These are phyloP conservation scores for Caenorhabditis sp. DNA, from an alignment of 2,888 invertebrate genomes.

Conservation along the genomic window DNA sequence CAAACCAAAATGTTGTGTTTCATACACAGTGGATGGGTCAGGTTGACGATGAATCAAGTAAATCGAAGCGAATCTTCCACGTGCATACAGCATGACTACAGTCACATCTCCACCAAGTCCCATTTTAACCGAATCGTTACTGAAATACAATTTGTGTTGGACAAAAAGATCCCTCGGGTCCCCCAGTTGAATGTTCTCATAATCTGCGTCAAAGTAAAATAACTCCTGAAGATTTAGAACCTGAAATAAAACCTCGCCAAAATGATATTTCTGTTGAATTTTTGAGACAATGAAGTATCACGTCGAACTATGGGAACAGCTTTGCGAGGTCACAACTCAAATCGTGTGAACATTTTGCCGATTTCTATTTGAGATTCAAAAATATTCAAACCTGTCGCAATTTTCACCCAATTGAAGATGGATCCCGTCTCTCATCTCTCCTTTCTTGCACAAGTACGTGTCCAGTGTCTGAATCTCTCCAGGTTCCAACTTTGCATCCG, in stretches of 20 bases:
- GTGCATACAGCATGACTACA: constrained; percentile 16
- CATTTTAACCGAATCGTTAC: not conserved
- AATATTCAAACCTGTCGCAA: constrained; percentile 23
- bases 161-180: no score
- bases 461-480: constrained; percentile 15
- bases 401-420: constrained; percentile 9
- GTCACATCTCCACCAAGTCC: constrained; percentile 12
- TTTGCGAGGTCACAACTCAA: no score
- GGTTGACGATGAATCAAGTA: constrained; percentile 18
- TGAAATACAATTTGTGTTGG: constrained; percentile 3
- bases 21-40: no score
- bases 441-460: constrained; percentile 9
- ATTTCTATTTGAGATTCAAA: no score
- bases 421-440: constrained; percentile 35
- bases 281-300: no score
- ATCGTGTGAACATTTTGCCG: no score
- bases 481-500: not conserved
- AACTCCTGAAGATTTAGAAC: no score
- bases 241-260: no score
- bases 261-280: no score
- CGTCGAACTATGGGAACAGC: no score
- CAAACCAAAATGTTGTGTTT: not conserved
- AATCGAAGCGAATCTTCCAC: constrained; percentile 29
- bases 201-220: no score
- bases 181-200: no score